Evolutionary conservation across 2,113 vertebrate genomes (phyloP).

Genomic region (Odobenus rosmarus): DNA sequence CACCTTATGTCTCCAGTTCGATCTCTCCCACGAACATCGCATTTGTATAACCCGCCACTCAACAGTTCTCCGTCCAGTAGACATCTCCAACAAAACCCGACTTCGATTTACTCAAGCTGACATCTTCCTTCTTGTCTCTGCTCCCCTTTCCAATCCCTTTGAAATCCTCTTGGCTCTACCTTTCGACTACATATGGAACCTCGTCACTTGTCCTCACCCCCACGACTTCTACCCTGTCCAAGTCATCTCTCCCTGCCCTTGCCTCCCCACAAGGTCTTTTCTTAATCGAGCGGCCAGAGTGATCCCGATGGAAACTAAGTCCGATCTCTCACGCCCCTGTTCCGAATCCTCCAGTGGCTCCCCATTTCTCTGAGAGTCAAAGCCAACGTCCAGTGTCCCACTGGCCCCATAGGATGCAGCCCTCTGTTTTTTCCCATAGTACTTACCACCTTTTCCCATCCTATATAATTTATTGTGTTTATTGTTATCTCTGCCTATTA

Average conservation of each 20-base stretch:
- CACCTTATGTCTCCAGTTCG: not conserved
- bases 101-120: not conserved
- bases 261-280: not conserved
- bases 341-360: not conserved
- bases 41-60: not conserved
- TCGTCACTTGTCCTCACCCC: not conserved
- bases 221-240: not conserved
- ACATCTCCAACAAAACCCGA: not conserved
- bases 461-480: not conserved
- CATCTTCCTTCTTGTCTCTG: not conserved
- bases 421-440: not conserved
- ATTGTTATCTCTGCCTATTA: not conserved
- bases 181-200: not conserved
- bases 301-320: not conserved
- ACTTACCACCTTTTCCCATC: not conserved
- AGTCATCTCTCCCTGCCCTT: not conserved
- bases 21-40: not conserved
- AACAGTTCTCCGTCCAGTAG: not conserved
- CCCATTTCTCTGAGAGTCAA: not conserved
- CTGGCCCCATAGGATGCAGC: fast-evolving
- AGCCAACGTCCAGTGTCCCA: not conserved
- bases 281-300: not conserved
- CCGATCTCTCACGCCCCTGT: not conserved
- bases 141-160: not conserved
- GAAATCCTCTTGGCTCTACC: not conserved